Evolutionary conservation across 2,888 invertebrate species (phyloP), one percentile per base, ranked within the genome.

Genomic region (Stenodera caucasica): DNA sequence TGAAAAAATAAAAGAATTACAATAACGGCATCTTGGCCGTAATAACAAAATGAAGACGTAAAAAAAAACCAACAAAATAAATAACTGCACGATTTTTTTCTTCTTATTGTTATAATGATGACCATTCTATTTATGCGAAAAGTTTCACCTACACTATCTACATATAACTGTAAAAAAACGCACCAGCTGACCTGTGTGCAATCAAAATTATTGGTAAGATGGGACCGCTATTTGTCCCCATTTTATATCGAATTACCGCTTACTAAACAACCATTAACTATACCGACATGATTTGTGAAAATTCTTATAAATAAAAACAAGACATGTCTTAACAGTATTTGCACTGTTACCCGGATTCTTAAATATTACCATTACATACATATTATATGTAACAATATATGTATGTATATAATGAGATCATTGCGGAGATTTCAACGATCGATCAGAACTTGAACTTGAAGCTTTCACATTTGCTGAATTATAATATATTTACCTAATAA

Each of bases 181-280:
- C 61, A 60, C 63, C 57, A 33, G 32, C 57, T 60, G 60, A 60
- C 64, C 61, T 64, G 64, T 61, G 58, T 64, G 59, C 63, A 66
- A 64, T 67, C 67, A 66, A 69, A 72, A 71, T 68, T 65, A 68
- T 67, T 65, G 61, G 61, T 57, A 32, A 53, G 60, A 57, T 57
- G 53, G 61, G 62, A 57, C 72, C 72, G 72, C 72, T 72, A 72
- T 63, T 53, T 70, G 72, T 71, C 72, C 72, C 63, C 72, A 71
- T 72, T 72, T 72, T 65, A 65, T 40, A 58, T 51, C 49, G 55
- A 63, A 63, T 60, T 63, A 63, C 64, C 64, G 61, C 64, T 64
- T 57, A 35, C 56, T 62, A 62, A 62, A 59, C 58, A 45, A 49
- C 35, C 55, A 49, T 40, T 15, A 8, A 40, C 9, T 49, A 37